These are phyloP conservation scores for Syngnathoides biaculeatus DNA, from an alignment of 2,113 vertebrate genomes.

Conservation along the genomic window DNA sequence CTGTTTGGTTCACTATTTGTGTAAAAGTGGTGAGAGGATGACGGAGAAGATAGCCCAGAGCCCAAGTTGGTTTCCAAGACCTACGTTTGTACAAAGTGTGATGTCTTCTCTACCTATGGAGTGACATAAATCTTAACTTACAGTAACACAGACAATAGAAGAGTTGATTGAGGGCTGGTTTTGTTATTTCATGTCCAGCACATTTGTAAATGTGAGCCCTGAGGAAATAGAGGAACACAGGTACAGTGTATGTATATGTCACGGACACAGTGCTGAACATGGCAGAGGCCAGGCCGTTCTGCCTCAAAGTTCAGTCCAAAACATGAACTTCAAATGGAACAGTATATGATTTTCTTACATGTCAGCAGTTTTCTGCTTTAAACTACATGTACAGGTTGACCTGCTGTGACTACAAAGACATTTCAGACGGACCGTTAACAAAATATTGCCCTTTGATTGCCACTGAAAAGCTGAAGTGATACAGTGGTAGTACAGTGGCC, in stretches of 20 bases:
- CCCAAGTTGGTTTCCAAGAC: slow-evolving; percentile 28
- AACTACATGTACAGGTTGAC: slow-evolving; percentile 18
- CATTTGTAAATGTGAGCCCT: slow-evolving; percentile 60
- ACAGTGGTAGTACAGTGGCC: slow-evolving; percentile 38
- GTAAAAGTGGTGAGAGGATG: slow-evolving; percentile 52
- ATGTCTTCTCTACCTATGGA: slow-evolving; percentile 42
- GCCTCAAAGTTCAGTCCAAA: slow-evolving; percentile 17
- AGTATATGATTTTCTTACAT: slow-evolving; percentile 7
- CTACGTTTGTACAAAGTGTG: slow-evolving; percentile 49
- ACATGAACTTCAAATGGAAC: not conserved
- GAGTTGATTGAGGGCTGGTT: slow-evolving; percentile 48
- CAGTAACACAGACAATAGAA: slow-evolving; percentile 47
- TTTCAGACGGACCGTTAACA: slow-evolving; percentile 33
- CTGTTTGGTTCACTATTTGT: slow-evolving; percentile 46
- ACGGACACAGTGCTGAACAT: slow-evolving; percentile 39
- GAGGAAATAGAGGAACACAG: slow-evolving; percentile 62
- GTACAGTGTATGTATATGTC: slow-evolving; percentile 35
- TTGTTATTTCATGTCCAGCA: slow-evolving; percentile 37
- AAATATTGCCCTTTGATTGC: slow-evolving; percentile 63
- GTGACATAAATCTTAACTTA: slow-evolving; percentile 43
- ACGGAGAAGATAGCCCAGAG: slow-evolving; percentile 40
- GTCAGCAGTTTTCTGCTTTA: slow-evolving; percentile 20
- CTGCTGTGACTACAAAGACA: slow-evolving; percentile 40
- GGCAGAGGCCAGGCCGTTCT: slow-evolving; percentile 12
- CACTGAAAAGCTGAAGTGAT: slow-evolving; percentile 46